phyloP scores from a whole-genome alignment of 2,113 vertebrate genomes.

The Callocephalon fimbriatum region DNA sequence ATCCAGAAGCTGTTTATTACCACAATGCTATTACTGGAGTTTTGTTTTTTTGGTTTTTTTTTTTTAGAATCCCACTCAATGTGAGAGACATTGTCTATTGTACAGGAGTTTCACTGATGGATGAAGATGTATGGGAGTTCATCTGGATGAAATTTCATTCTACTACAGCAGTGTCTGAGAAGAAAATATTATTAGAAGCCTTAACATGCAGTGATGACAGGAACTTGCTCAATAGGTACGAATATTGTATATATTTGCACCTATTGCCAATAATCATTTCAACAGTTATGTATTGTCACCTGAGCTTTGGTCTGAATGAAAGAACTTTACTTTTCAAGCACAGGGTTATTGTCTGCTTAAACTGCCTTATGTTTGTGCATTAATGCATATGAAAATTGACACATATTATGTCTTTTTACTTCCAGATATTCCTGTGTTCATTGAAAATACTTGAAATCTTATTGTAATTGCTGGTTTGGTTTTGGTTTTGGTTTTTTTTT shows the following conservation, averaged over 20 bases:
- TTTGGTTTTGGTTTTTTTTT: neutral
- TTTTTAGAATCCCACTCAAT: constrained; percentile 92
- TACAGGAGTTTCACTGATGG: constrained; percentile 95
- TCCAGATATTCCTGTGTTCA: neutral
- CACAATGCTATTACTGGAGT: neutral
- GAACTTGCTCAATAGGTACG: constrained; percentile 91
- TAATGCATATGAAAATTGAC: neutral
- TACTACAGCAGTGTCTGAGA: constrained; percentile 90
- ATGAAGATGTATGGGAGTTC: constrained; percentile 99
- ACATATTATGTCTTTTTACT: neutral
- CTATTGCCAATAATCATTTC: neutral
- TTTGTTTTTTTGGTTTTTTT: neutral
- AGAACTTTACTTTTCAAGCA: neutral
- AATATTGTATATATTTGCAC: neutral
- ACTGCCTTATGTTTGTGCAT: neutral
- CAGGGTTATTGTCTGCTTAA: neutral
- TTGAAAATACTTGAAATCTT: neutral
- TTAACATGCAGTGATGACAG: constrained; percentile 95
- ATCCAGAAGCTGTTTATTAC: constrained; percentile 30
- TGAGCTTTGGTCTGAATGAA: neutral
- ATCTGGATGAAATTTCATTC: constrained; percentile 99
- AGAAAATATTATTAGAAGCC: constrained; percentile 95
- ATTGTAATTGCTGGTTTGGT: neutral
- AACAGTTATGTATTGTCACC: neutral
- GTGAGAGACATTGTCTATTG: constrained; percentile 98